These are phyloP conservation scores for Drosophila meridiana DNA, from an alignment of 2,888 invertebrate genomes.

Conservation along the genomic window DNA sequence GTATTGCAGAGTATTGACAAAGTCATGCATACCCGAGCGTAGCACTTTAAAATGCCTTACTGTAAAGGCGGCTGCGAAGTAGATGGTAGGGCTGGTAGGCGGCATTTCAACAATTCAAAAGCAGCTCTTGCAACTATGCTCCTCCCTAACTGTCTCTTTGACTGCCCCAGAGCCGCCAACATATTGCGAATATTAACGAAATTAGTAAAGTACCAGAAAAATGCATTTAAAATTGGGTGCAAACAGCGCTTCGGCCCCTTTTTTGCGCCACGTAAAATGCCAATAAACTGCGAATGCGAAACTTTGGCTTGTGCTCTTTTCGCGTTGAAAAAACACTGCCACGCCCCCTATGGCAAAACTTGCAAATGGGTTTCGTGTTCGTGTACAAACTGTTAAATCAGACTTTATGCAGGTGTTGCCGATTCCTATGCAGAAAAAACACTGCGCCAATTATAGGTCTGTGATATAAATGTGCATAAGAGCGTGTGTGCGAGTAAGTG, in stretches of 20 bases:
- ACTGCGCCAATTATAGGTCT: slow-evolving; percentile 41
- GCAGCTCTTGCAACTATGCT: neutral
- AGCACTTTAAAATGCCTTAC: neutral
- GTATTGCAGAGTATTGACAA: no score
- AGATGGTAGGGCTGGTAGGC: neutral
- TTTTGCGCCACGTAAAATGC: slow-evolving; percentile 66
- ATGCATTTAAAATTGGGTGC: slow-evolving; percentile 65
- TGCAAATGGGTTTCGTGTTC: slow-evolving; percentile 52
- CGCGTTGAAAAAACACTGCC: slow-evolving; percentile 42
- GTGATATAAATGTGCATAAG: slow-evolving; percentile 1
- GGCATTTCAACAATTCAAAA: slow-evolving; percentile 26
- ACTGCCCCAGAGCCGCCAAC: slow-evolving; percentile 13
- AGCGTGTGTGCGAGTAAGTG: slow-evolving; percentile 1
- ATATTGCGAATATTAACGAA: slow-evolving; percentile 69
- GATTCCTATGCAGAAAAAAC: slow-evolving; percentile 38
- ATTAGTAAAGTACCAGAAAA: slow-evolving; percentile 68
- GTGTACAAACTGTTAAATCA: slow-evolving; percentile 69
- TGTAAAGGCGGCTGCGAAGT: neutral
- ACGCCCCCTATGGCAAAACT: slow-evolving; percentile 35
- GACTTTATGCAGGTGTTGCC: slow-evolving; percentile 61
- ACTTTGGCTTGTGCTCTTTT: slow-evolving; percentile 59
- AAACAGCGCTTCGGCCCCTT: slow-evolving; percentile 7
- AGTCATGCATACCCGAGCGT: no score
- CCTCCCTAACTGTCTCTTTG: neutral
- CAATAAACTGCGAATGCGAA: slow-evolving; percentile 69